Base-by-base conservation (phyloP, 2,113 vertebrate genomes). In the Spilogale gracilis region DNA sequence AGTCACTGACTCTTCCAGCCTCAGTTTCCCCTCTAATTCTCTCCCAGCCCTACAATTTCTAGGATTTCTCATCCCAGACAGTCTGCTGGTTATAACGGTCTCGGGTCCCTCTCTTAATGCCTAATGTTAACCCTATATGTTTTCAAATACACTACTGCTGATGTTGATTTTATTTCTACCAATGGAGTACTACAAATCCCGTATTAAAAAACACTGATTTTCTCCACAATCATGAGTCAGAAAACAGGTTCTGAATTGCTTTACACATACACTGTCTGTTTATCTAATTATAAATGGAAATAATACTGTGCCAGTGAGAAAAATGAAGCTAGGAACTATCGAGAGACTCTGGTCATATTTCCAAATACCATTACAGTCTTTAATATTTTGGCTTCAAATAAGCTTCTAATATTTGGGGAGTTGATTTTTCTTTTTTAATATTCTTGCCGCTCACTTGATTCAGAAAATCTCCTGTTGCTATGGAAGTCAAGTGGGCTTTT, bases 401-500 rank as follows among this genome's bases (percentile, higher is more conserved):
- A 65, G 38, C 43, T 92, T 78, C 65, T 48, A 97, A 60, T 76
- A 91, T 81, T 92, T 58, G 9, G n/a, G 52, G 52, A 96, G 17
- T 76, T 0, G 0, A 23, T 54, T 95, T 85, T 97, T 94, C 60
- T 74, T 83, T 97, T 96, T 85, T 60, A 80, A 74, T 81, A 71
- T 96, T 95, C 63, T 83, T 81, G 18, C 89, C 88, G 32, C 67
- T 97, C 48, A 60, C 30, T 84, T 88, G 81, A 93, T 84, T 97
- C 81, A 96, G 80, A 97, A 96, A 94, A 76, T 80, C 85, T 87
- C 74, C 87, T 88, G 93, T 97, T 98, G 98, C 94, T 85, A 97
- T 97, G 93, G 89, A 97, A 97, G 80, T 97, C 4, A 0, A 94
- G 74, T 92, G 50, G 61, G 45, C n/a, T 95, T 79, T 97, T 69